These are phyloP conservation scores for Lampris incognitus DNA, from an alignment of 2,113 vertebrate species.

Conservation along the genomic window DNA sequence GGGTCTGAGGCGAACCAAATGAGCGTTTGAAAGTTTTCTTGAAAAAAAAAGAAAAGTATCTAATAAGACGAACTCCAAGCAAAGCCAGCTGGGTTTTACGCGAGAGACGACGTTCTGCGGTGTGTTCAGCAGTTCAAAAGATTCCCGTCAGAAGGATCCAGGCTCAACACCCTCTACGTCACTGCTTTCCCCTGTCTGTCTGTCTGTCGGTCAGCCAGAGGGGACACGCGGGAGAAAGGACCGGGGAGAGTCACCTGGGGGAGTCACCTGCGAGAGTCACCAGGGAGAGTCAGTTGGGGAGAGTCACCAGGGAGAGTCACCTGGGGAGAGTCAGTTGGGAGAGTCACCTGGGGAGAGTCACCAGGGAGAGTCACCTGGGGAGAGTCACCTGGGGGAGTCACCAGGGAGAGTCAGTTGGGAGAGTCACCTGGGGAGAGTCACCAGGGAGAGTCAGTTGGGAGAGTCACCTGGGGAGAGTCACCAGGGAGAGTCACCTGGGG, in stretches of 20 bases:
- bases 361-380: neutral
- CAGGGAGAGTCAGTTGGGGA: no score
- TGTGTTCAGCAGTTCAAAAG: conserved; percentile 68
- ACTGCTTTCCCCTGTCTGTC: conserved; percentile 6
- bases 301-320: no score
- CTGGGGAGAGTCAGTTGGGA: no score
- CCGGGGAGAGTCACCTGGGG: no score
- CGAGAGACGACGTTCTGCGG: conserved; percentile 62
- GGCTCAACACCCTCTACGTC: conserved; percentile 36
- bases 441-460: conserved; percentile 1
- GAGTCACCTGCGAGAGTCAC: no score
- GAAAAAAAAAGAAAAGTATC: conserved; percentile 65
- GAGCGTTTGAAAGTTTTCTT: conserved; percentile 63
- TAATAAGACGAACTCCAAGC: conserved; percentile 69
- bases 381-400: neutral
- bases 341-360: no score
- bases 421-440: no score
- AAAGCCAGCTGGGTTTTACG: conserved; percentile 72
- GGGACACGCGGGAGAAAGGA: no score
- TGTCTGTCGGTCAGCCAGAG: no score
- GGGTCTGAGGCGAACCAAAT: conserved; percentile 67
- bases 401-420: no score
- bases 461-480: no score
- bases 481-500: no score
- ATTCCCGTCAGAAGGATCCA: conserved; percentile 51